phyloP scores from a whole-genome alignment of 2,797 vertebrate species.

The Aulostomus chinensis region DNA sequence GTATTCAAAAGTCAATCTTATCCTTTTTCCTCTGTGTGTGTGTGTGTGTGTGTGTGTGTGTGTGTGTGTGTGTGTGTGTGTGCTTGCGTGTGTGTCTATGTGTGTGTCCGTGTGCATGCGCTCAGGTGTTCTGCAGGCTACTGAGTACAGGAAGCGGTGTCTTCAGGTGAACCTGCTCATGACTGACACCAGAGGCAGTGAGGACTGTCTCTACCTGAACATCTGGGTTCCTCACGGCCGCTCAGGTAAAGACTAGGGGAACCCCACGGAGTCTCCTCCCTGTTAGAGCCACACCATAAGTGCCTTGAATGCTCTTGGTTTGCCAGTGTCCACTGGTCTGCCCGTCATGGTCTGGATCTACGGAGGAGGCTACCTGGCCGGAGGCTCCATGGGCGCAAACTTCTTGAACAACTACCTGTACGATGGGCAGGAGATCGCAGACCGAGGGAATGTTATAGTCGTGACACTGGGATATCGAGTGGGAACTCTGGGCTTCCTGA shows the following conservation, averaged over 20 bases:
- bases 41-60: too few relatives aligned
- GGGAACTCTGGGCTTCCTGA: conserved; percentile 92
- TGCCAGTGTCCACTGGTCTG: conserved; percentile 84
- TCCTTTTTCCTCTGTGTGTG: too few relatives aligned
- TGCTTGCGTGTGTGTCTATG: too few relatives aligned
- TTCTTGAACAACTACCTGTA: conserved; percentile 89
- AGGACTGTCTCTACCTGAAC: conserved; percentile 96
- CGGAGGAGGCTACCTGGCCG: conserved; percentile 86
- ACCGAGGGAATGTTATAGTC: conserved; percentile 90
- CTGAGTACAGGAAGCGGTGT: conserved; percentile 75
- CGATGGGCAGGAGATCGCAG: conserved; percentile 86
- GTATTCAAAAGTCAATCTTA: too few relatives aligned
- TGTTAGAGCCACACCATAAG: neutral
- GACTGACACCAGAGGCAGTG: conserved; percentile 71
- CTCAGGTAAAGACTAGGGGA: conserved; percentile 50
- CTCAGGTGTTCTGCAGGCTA: conserved; percentile 83
- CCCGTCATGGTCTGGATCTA: conserved; percentile 94
- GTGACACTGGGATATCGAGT: conserved; percentile 91
- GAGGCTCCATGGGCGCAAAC: conserved; percentile 84
- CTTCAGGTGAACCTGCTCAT: conserved; percentile 82
- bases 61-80: too few relatives aligned
- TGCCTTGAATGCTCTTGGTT: neutral
- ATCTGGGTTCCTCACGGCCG: conserved; percentile 90
- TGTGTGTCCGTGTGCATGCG: conserved; percentile 8
- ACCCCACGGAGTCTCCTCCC: neutral